A percentile compares a stretch with the other conserved stretches of the same genome.
Evolutionary conservation across 1,140 invertebrate genomes (phyloP).

Genomic region (Amphibalanus amphitrite): DNA sequence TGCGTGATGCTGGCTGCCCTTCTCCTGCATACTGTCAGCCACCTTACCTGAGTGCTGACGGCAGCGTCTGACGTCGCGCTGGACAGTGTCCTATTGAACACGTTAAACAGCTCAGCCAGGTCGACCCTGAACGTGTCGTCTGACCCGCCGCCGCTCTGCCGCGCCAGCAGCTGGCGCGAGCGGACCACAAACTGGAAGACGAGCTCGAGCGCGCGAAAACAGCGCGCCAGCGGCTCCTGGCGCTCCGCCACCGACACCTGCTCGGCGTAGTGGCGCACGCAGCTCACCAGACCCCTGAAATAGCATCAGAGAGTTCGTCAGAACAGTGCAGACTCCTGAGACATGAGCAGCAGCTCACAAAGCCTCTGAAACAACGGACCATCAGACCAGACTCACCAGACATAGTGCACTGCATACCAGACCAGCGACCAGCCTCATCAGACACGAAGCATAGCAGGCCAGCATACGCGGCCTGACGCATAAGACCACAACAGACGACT

Average conservation of each 20-base stretch:
- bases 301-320: too few species aligned
- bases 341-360: too few species aligned
- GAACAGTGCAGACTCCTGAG: too few species aligned
- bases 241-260: conserved; percentile 51
- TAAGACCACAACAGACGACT: too few species aligned
- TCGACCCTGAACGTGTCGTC: conserved; percentile 53
- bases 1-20: too few species aligned
- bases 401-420: too few species aligned
- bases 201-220: conserved; percentile 75
- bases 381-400: too few species aligned
- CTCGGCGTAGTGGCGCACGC: conserved; percentile 78
- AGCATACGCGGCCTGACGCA: too few species aligned
- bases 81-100: background rate
- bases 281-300: conserved; percentile 56
- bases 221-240: conserved; percentile 73
- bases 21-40: too few species aligned
- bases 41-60: background rate
- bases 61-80: background rate
- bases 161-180: conserved; percentile 71
- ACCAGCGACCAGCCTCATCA: too few species aligned
- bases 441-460: too few species aligned
- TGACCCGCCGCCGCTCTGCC: conserved; percentile 67
- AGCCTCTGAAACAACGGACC: conserved; percentile 4
- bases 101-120: conserved; percentile 17
- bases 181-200: conserved; percentile 92